Conservation (phyloP, 2,113 vertebrate species). For the Thinocorus orbignyianus region DNA sequence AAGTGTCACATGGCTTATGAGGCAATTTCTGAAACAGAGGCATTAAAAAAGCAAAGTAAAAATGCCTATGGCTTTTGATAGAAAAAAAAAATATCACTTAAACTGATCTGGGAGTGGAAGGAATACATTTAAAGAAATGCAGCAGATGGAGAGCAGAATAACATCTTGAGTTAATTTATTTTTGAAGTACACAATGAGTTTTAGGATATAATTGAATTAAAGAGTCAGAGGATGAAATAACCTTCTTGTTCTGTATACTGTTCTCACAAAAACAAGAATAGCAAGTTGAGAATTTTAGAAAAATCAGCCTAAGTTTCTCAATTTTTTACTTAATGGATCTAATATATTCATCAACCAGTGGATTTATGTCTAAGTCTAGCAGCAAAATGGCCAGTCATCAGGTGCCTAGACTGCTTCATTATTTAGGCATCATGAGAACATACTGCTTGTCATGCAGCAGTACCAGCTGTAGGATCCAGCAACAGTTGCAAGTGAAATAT, state of each 20-base stretch:
- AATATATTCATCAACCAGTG: neutral
- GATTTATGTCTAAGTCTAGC: neutral
- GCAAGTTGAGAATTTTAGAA: neutral
- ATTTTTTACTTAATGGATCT: neutral
- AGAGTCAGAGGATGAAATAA: constrained; percentile 46
- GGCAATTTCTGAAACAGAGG: constrained; percentile 63
- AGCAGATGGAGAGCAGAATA: constrained; percentile 77
- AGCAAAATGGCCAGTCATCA: neutral
- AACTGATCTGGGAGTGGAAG: constrained; percentile 58
- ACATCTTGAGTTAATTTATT: constrained; percentile 80
- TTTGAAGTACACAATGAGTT: constrained; percentile 74
- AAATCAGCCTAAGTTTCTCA: neutral
- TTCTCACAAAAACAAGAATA: neutral
- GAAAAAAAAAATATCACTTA: constrained; percentile 52
- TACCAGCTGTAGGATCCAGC: neutral
- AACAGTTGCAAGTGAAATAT: neutral
- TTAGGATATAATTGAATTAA: constrained; percentile 79
- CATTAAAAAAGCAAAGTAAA: constrained; percentile 38
- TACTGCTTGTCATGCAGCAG: neutral
- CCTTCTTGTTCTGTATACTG: constrained; percentile 22
- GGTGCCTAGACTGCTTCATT: neutral
- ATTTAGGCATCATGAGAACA: neutral
- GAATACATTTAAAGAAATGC: constrained; percentile 70
- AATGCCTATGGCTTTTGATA: constrained; percentile 59
- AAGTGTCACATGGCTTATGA: constrained; percentile 69